Evolutionary conservation across 2,888 invertebrate species (phyloP).

Genomic region (Axea sp.): DNA sequence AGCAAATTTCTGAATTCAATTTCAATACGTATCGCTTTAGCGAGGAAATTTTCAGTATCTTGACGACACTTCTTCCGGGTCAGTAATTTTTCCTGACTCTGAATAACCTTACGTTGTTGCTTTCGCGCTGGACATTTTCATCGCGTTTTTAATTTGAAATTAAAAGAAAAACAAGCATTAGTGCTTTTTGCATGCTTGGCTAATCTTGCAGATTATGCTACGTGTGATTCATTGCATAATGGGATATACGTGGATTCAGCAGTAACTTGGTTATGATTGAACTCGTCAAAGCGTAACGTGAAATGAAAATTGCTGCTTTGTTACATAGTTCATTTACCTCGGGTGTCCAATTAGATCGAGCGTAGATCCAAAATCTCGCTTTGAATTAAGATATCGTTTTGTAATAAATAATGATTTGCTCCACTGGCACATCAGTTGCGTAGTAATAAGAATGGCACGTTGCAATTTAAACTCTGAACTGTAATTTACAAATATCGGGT

Average conservation of each 20-base stretch:
- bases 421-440: slow-evolving; percentile 45
- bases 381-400: slow-evolving; percentile 47
- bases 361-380: slow-evolving; percentile 25
- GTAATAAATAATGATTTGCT: slow-evolving; percentile 54
- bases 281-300: slow-evolving; percentile 56
- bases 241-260: slow-evolving; percentile 33
- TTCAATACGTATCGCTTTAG: no score
- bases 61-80: slow-evolving; percentile 17
- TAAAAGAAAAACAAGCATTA: slow-evolving; percentile 9
- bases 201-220: slow-evolving; percentile 36
- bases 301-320: slow-evolving; percentile 55
- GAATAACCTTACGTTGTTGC: background rate
- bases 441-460: slow-evolving; percentile 6
- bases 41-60: no score
- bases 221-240: slow-evolving; percentile 46
- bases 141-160: slow-evolving; percentile 9
- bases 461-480: slow-evolving; percentile 38
- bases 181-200: slow-evolving; percentile 31
- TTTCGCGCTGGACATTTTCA: background rate
- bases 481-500: slow-evolving; percentile 31
- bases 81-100: slow-evolving; percentile 1
- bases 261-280: slow-evolving; percentile 30
- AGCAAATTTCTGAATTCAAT: no score
- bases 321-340: slow-evolving; percentile 56
- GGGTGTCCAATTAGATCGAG: slow-evolving; percentile 36